phyloP scores from a whole-genome alignment of 2,797 vertebrate genomes.

The Phalanger gymnotis region DNA sequence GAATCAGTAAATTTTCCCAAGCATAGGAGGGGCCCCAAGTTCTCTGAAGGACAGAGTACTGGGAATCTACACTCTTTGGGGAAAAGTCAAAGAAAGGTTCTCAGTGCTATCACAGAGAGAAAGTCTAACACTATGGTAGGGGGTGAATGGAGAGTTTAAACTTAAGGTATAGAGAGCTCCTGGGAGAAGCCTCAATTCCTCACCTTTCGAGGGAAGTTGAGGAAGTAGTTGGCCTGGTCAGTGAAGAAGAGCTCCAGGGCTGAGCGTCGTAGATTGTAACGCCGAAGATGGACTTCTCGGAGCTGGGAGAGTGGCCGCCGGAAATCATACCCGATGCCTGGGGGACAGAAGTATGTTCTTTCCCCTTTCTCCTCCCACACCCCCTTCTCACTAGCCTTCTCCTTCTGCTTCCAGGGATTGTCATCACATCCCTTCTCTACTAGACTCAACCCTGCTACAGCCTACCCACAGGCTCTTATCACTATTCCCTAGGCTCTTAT shows the following conservation, averaged over 20 bases:
- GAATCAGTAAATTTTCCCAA: not conserved
- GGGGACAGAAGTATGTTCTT: accelerated
- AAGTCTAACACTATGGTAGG: not conserved
- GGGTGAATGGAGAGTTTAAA: not conserved
- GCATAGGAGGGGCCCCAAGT: not conserved
- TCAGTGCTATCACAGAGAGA: not conserved
- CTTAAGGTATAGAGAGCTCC: not conserved
- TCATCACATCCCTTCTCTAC: not conserved
- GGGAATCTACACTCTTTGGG: not conserved
- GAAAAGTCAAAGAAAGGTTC: not conserved
- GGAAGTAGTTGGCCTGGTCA: constrained; percentile 97
- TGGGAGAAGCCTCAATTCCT: not conserved
- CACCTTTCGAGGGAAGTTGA: constrained; percentile 96
- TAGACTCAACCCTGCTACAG: not conserved
- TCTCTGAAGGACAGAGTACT: not conserved
- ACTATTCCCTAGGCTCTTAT: not conserved
- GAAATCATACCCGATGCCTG: constrained; percentile 96
- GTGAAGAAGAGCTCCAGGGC: constrained; percentile 98
- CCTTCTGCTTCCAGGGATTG: not conserved
- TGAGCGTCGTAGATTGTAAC: constrained; percentile 97
- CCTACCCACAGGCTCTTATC: accelerated
- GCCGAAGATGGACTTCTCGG: constrained; percentile 95
- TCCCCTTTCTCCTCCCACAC: not conserved
- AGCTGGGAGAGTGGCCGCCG: constrained; percentile 95
- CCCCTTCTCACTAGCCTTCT: not conserved